A percentile compares a stretch with the other conserved stretches of the same genome.
Evolutionary conservation across 2,888 invertebrate species (phyloP).

Genomic region (Lingula anatina): DNA sequence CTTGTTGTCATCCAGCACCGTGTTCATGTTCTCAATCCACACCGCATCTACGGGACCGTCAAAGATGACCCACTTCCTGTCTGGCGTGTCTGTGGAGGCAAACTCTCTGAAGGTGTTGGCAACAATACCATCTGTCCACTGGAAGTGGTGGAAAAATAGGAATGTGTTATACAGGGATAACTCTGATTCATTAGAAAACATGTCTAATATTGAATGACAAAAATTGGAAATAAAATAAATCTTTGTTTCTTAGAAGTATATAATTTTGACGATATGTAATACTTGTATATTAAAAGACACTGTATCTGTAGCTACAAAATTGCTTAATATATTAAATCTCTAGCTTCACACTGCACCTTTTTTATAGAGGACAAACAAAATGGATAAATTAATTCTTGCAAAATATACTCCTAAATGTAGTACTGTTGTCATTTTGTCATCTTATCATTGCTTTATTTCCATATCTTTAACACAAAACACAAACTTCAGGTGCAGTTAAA

Average conservation of each 20-base stretch:
- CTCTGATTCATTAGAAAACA: too few relatives aligned
- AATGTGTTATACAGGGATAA: too few relatives aligned
- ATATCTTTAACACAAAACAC: too few relatives aligned
- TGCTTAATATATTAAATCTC: too few relatives aligned
- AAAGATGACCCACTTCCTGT: constrained; percentile 80
- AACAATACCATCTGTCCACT: constrained; percentile 67
- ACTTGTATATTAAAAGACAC: constrained; percentile 1
- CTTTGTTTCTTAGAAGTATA: not conserved
- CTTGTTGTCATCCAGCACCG: constrained; percentile 54
- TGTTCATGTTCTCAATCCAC: constrained; percentile 55
- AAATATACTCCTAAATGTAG: too few relatives aligned
- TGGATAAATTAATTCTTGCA: too few relatives aligned
- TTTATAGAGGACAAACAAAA: too few relatives aligned
- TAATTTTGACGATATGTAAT: not conserved
- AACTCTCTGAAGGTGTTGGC: constrained; percentile 55
- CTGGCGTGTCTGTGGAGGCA: constrained; percentile 67
- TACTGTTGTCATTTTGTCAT: too few relatives aligned
- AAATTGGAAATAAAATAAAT: not conserved
- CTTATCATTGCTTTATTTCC: too few relatives aligned
- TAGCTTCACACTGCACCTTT: too few relatives aligned
- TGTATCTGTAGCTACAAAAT: too few relatives aligned
- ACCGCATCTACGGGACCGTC: constrained; percentile 54
- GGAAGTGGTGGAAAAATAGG: constrained; percentile 3
- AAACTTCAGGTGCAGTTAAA: too few relatives aligned
- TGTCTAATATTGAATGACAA: not conserved